A percentile compares a stretch with the other conserved stretches of the same genome.
Conservation (phyloP, 2,113 vertebrate species). For the Bufo bufo region DNA sequence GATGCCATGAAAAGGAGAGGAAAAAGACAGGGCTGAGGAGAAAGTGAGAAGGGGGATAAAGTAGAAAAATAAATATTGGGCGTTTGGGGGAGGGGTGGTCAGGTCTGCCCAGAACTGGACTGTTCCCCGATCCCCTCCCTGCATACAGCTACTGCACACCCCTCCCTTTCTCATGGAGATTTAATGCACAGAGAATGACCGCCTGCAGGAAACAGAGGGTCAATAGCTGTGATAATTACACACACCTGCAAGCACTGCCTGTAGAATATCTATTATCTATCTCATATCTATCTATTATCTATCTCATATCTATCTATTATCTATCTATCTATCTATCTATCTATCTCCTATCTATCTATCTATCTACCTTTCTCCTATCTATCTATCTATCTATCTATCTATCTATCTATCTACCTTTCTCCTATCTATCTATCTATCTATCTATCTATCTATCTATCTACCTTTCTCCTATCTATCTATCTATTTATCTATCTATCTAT, state of each 20-base stretch:
- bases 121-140: not conserved
- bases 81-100: not conserved
- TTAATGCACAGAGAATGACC: slow-evolving; percentile 20
- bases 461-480: too few relatives aligned
- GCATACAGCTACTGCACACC: not conserved
- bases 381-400: too few relatives aligned
- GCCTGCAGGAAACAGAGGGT: slow-evolving; percentile 48
- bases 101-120: not conserved
- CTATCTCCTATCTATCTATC: too few relatives aligned
- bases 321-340: too few relatives aligned
- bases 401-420: too few relatives aligned
- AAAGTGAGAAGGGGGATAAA: slow-evolving; percentile 24
- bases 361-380: too few relatives aligned
- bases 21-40: not conserved
- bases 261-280: too few relatives aligned
- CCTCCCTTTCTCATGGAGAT: slow-evolving; percentile 55
- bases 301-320: too few relatives aligned
- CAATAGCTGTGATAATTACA: slow-evolving; percentile 39
- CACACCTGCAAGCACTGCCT: slow-evolving; percentile 34
- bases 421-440: too few relatives aligned
- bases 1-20: slow-evolving; percentile 31
- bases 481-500: too few relatives aligned
- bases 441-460: too few relatives aligned
- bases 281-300: too few relatives aligned
- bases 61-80: slow-evolving; percentile 29